Evolutionary conservation across 1,140 invertebrate species (phyloP).

Genomic region (Lamellibrachia luymesi): DNA sequence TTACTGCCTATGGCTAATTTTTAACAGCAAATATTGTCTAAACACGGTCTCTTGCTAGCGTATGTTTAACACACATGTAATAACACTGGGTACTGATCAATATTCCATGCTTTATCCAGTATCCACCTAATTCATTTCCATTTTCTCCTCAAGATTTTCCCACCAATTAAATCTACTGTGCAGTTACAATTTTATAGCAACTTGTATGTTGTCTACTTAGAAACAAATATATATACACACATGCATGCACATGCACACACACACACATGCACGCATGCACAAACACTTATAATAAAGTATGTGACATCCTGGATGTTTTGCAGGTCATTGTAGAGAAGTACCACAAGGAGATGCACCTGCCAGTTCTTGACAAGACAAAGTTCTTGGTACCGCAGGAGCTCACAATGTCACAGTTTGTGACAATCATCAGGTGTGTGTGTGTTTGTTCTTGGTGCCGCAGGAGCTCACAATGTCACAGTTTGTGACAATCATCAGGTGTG

Average conservation of each 20-base stretch:
- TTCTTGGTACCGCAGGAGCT: conserved; percentile 69
- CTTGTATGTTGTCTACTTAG: neutral
- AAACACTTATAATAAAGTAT: neutral
- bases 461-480: no score
- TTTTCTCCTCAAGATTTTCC: neutral
- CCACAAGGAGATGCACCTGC: conserved; percentile 63
- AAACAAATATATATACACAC: neutral
- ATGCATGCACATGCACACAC: neutral
- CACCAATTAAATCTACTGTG: neutral
- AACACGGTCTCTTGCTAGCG: no score
- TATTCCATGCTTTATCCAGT: neutral
- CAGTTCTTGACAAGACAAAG: conserved; percentile 66
- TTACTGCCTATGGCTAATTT: no score
- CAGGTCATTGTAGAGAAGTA: conserved; percentile 67
- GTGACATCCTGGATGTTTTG: no score
- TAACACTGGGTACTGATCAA: neutral
- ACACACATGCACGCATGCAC: neutral
- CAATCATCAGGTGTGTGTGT: no score
- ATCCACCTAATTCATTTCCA: neutral
- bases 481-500: no score
- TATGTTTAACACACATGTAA: neutral
- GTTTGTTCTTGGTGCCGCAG: no score
- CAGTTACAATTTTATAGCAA: neutral
- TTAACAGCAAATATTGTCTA: no score
- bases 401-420: conserved; percentile 61